phyloP scores from a whole-genome alignment of 2,113 vertebrate genomes.

The Python bivittatus region DNA sequence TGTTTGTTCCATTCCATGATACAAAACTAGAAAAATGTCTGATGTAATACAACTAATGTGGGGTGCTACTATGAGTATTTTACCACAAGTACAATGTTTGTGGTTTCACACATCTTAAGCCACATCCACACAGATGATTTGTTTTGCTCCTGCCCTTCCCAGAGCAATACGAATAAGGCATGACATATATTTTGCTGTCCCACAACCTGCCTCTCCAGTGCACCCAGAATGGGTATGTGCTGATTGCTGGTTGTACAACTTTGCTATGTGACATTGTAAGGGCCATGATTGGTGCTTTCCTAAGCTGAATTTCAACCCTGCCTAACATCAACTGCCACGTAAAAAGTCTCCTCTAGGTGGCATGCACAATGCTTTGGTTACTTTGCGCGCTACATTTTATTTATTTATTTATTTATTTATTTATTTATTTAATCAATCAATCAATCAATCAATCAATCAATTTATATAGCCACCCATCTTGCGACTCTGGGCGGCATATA shows the following conservation, averaged over 20 bases:
- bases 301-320: not conserved
- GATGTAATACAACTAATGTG: slow-evolving; percentile 49
- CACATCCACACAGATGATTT: not conserved
- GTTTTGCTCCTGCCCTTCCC: not conserved
- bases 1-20: slow-evolving; percentile 56
- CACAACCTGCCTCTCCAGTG: not conserved
- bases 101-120: slow-evolving; percentile 65
- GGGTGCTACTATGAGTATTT: slow-evolving; percentile 45
- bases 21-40: slow-evolving; percentile 60
- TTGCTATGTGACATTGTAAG: not conserved
- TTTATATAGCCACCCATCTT: too few relatives aligned
- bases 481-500: too few relatives aligned
- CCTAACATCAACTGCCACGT: not conserved
- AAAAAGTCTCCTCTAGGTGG: not conserved
- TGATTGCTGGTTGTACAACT: not conserved
- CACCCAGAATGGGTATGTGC: not conserved
- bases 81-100: slow-evolving; percentile 59
- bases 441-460: too few relatives aligned
- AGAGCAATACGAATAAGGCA: not conserved
- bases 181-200: not conserved
- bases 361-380: not conserved
- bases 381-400: not conserved
- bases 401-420: too few relatives aligned
- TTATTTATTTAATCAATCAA: too few relatives aligned
- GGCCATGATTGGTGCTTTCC: not conserved